Conservation (phyloP, 2,888 invertebrate species). For the Plebejus argus region DNA sequence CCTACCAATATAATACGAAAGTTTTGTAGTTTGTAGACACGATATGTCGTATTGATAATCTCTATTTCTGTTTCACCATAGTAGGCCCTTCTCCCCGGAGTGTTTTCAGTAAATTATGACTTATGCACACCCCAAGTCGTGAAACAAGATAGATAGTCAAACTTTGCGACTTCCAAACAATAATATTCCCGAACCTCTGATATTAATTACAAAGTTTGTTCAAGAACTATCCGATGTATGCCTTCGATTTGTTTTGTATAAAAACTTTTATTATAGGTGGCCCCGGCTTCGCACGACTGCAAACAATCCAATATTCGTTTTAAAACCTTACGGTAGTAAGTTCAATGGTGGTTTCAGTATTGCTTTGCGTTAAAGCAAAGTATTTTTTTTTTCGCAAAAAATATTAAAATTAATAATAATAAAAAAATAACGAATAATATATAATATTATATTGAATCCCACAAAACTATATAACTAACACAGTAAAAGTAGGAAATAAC, state of each 20-base stretch:
- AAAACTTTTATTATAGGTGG: background rate
- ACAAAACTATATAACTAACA: too few relatives aligned
- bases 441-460: too few relatives aligned
- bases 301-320: too few relatives aligned
- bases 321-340: too few relatives aligned
- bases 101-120: conserved; percentile 7
- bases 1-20: background rate
- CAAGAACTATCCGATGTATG: conserved; percentile 3
- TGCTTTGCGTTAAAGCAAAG: too few relatives aligned
- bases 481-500: too few relatives aligned
- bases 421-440: too few relatives aligned
- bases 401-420: too few relatives aligned
- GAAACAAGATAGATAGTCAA: conserved; percentile 19
- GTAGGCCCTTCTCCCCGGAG: background rate
- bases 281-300: too few relatives aligned
- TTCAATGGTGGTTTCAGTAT: too few relatives aligned
- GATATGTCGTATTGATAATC: background rate
- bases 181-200: background rate
- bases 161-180: conserved; percentile 7
- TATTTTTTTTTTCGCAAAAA: too few relatives aligned
- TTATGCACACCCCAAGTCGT: conserved; percentile 5
- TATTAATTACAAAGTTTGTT: conserved; percentile 14
- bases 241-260: background rate
- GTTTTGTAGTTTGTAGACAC: background rate
- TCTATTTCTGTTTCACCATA: conserved; percentile 6